A percentile compares a stretch with the other conserved stretches of the same genome.
Evolutionary conservation across 2,797 vertebrate genomes (phyloP).

Genomic region (Cygnus olor): DNA sequence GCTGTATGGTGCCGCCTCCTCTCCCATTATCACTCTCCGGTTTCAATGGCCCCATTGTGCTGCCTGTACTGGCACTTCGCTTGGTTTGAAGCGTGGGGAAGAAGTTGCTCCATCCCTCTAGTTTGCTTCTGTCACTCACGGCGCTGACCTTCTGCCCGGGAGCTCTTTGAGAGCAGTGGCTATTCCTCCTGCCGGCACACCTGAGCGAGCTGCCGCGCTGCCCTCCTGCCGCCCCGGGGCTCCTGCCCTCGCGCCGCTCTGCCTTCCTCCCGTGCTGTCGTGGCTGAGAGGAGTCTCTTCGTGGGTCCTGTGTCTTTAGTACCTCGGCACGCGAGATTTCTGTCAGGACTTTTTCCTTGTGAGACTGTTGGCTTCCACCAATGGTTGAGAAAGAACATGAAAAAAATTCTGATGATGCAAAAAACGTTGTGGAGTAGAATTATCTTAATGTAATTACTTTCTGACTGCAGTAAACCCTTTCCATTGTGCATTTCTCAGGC

Average conservation of each 20-base stretch:
- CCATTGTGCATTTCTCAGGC: constrained; percentile 53
- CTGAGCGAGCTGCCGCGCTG: background rate
- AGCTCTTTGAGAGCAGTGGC: background rate
- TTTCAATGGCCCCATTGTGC: constrained; percentile 71
- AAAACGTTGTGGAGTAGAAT: constrained; percentile 7
- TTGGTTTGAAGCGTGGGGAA: constrained; percentile 60
- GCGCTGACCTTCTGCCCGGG: background rate
- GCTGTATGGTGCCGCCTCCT: constrained; percentile 60
- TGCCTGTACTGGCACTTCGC: constrained; percentile 21
- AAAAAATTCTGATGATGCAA: constrained; percentile 26
- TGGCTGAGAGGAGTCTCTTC: background rate
- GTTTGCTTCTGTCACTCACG: background rate
- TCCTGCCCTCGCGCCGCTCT: rapidly evolving
- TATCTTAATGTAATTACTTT: constrained; percentile 33
- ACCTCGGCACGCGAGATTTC: background rate
- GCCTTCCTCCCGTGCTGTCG: background rate
- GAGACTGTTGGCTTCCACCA: background rate
- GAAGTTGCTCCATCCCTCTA: constrained; percentile 38
- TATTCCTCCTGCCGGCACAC: background rate
- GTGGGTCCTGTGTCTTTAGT: rapidly evolving
- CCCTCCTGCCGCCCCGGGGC: background rate
- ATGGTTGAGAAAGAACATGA: background rate
- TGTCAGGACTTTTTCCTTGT: background rate
- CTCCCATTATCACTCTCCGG: constrained; percentile 56
- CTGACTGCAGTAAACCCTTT: constrained; percentile 35